phyloP scores from a whole-genome alignment of 2,888 invertebrate genomes.

The Melieria picta region DNA sequence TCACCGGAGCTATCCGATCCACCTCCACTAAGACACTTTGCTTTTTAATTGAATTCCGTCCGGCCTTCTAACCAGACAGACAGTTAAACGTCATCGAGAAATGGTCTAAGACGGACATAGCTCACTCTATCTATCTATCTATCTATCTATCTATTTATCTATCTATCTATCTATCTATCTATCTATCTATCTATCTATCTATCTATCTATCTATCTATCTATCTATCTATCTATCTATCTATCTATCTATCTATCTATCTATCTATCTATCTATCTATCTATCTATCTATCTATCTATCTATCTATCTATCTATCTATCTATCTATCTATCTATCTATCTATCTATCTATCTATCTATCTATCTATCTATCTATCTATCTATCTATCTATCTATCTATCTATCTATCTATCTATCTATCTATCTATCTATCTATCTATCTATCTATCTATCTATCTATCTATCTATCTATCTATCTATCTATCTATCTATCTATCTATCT shows the following conservation, averaged over 20 bases:
- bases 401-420: constrained; percentile 9
- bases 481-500: not conserved
- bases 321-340: not conserved
- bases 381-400: constrained; percentile 4
- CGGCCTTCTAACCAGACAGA: no score
- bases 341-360: constrained; percentile 10
- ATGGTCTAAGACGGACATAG: no score
- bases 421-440: not conserved
- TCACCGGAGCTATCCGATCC: no score
- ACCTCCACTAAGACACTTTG: no score
- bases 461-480: not conserved
- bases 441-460: constrained; percentile 12
- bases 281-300: constrained; percentile 12
- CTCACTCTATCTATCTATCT: no score
- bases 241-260: not conserved
- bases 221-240: constrained; percentile 13
- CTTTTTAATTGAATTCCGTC: no score
- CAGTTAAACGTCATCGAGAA: no score
- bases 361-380: not conserved
- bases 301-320: not conserved
- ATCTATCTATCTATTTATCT: no score
- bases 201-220: not conserved
- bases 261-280: not conserved
- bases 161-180: not conserved
- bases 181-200: not conserved